Evolutionary conservation across 2,888 invertebrate species (phyloP).

Genomic region (Amblyteles armatorius): DNA sequence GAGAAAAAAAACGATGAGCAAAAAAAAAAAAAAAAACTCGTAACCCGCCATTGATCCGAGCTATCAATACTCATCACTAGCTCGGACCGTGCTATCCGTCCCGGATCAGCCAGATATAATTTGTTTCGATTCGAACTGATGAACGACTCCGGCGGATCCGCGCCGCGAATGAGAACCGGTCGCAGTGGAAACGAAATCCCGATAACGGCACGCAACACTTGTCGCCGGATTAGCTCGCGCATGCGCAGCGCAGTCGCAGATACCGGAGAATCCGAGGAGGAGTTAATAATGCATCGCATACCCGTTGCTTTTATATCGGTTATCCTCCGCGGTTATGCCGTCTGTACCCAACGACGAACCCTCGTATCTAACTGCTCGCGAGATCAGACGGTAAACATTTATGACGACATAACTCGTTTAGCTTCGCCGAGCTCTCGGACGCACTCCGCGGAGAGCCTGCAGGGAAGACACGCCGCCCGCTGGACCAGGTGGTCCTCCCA

Average conservation of each 20-base stretch:
- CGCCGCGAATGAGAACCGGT: slow-evolving; percentile 19
- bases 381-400: slow-evolving; percentile 74
- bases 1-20: slow-evolving; percentile 47
- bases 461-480: slow-evolving; percentile 32
- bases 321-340: slow-evolving; percentile 20
- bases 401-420: slow-evolving; percentile 76
- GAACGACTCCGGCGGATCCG: slow-evolving; percentile 24
- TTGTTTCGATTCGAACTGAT: slow-evolving; percentile 61
- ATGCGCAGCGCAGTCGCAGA: background rate
- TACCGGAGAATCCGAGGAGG: slow-evolving; percentile 24
- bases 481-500: slow-evolving; percentile 66
- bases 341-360: slow-evolving; percentile 36
- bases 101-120: slow-evolving; percentile 60
- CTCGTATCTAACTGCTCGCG: slow-evolving; percentile 60
- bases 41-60: slow-evolving; percentile 64
- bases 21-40: slow-evolving; percentile 50
- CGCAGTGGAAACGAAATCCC: background rate
- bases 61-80: slow-evolving; percentile 67
- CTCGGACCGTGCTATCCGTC: slow-evolving; percentile 48
- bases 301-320: slow-evolving; percentile 70
- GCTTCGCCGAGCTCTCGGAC: slow-evolving; percentile 55
- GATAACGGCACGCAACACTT: background rate
- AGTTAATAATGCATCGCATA: slow-evolving; percentile 68
- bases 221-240: background rate
- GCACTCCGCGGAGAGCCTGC: slow-evolving; percentile 25